Conservation (phyloP, 2,113 vertebrate genomes). For the Crotalus viridis region DNA sequence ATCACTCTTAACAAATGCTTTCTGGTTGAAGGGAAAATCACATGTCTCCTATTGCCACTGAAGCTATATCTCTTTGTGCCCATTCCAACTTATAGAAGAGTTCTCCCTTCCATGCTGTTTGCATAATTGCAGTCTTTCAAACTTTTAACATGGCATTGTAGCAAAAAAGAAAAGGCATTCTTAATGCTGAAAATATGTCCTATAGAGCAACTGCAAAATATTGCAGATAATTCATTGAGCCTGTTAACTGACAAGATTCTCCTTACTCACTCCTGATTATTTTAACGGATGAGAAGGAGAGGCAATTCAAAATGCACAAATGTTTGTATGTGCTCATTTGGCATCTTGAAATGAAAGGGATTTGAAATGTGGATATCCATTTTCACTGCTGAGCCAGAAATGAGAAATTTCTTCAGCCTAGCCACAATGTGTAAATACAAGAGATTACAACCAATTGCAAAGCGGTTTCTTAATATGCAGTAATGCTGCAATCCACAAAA, state of each 20-base stretch:
- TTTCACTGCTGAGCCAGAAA: conserved; percentile 39
- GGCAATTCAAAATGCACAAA: conserved; percentile 12
- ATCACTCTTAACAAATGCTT: neutral
- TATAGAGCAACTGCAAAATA: neutral
- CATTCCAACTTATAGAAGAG: neutral
- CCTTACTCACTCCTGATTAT: neutral
- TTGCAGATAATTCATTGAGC: neutral
- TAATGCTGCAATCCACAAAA: neutral
- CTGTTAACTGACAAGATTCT: neutral
- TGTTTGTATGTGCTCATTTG: conserved; percentile 35
- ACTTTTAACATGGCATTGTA: conserved; percentile 1
- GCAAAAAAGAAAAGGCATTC: neutral
- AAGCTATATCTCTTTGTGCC: neutral
- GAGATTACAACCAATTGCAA: neutral
- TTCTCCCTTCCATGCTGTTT: neutral
- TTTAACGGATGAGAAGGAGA: neutral
- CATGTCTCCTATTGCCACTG: neutral
- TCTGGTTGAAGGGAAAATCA: conserved; percentile 27
- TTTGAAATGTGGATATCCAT: conserved; percentile 29
- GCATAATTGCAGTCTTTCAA: neutral
- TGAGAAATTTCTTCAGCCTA: conserved; percentile 52
- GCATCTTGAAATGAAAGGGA: conserved; percentile 36
- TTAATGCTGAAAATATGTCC: neutral
- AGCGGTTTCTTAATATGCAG: neutral
- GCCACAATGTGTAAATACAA: neutral